These are phyloP conservation scores for Pocillopora damicornis DNA, from an alignment of 64 coral and sea anemone species.

Conservation along the genomic window DNA sequence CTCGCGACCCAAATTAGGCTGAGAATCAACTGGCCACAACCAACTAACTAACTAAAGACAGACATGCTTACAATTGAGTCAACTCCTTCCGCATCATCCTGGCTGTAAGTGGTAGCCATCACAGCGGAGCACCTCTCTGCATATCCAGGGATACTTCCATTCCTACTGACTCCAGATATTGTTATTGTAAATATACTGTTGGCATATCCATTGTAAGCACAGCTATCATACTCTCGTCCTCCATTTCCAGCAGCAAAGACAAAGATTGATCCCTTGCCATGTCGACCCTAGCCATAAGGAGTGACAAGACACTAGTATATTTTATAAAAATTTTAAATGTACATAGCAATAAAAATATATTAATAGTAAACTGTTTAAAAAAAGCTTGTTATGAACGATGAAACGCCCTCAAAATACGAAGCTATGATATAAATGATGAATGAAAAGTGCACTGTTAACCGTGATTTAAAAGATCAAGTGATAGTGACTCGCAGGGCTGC, in stretches of 20 bases:
- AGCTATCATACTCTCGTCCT: constrained; percentile 31
- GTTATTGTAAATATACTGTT: constrained; percentile 35
- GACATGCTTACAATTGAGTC: background rate
- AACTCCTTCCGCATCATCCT: constrained; percentile 1
- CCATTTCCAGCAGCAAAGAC: constrained; percentile 54
- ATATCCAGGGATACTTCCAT: constrained; percentile 36
- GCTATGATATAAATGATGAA: no score
- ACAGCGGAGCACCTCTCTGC: constrained; percentile 36
- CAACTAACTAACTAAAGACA: background rate
- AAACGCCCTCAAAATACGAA: no score
- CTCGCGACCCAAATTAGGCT: no score
- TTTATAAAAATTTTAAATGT: background rate
- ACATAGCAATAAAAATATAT: background rate
- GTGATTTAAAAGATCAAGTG: no score
- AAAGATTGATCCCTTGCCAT: constrained; percentile 48
- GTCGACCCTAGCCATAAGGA: constrained; percentile 9
- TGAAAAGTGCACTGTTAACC: no score
- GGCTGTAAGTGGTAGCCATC: constrained; percentile 39
- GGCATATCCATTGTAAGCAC: constrained; percentile 56
- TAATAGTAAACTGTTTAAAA: no score
- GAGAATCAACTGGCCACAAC: background rate
- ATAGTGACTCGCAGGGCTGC: no score
- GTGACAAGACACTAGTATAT: background rate
- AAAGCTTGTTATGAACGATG: no score
- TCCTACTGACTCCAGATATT: constrained; percentile 31